These are phyloP conservation scores for Caenorhabditis tropicalis DNA, from an alignment of 1,140 invertebrate species.

Conservation along the genomic window DNA sequence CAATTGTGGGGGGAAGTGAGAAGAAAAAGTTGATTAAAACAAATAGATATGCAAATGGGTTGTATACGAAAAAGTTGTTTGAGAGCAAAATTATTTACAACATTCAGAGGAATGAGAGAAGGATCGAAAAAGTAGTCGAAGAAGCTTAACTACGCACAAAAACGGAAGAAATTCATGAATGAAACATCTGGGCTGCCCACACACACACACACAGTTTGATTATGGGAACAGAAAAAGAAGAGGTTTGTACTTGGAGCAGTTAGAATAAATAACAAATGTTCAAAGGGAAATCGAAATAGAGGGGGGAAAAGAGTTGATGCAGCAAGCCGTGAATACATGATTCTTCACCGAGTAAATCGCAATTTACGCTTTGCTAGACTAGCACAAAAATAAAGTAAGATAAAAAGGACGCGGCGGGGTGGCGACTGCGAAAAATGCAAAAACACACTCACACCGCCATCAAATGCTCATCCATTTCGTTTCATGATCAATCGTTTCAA, in stretches of 20 bases:
- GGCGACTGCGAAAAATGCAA: conserved; percentile 32
- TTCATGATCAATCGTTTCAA: conserved; percentile 26
- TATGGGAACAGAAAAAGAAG: conserved; percentile 18
- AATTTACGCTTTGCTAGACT: conserved; percentile 38
- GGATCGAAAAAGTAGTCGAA: conserved; percentile 8
- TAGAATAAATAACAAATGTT: conserved; percentile 44
- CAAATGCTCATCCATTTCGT: conserved; percentile 22
- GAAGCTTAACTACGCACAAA: conserved; percentile 41
- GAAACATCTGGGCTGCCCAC: background rate
- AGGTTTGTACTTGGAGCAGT: conserved; percentile 39
- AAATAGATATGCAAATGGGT: conserved; percentile 34
- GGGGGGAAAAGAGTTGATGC: background rate
- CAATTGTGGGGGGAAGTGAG: background rate
- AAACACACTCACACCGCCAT: background rate
- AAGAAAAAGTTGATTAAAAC: conserved; percentile 40
- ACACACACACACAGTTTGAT: conserved; percentile 33
- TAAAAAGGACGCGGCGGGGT: background rate
- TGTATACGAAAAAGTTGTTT: background rate
- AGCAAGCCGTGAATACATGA: conserved; percentile 43
- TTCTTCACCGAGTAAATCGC: conserved; percentile 44
- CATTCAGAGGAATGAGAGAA: background rate
- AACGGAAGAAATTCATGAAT: conserved; percentile 45
- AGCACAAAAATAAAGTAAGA: conserved; percentile 41
- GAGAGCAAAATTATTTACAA: conserved; percentile 36
- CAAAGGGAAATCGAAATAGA: background rate